Base-by-base conservation (phyloP, 1,140 invertebrate genomes). In the Penaeus indicus region DNA sequence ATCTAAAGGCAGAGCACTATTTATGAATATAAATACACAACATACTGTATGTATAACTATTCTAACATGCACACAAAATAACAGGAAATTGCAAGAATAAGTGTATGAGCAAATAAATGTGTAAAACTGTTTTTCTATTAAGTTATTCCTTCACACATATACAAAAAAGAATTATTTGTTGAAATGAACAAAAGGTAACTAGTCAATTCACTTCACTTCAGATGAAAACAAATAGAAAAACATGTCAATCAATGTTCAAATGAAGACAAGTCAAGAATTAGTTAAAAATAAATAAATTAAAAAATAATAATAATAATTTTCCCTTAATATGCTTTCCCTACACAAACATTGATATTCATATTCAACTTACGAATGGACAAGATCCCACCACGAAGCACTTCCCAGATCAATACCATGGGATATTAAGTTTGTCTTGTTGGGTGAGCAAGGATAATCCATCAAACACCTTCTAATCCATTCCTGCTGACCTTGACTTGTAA, bases 381-480 rank as follows among this genome's bases (percentile, higher is more conserved):
- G 60, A 79, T 94, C 92, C 94, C 94, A 94, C 93, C 94, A 94
- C 80, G 93, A 91, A 91, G 93, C 91, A 75, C 92, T 91, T 47
- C 92, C 89, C 11, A 91, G 91, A 25, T 94, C 88, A 85, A 94
- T 89, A 85, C 93, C 91, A 91, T 95, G 94, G 27, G 92, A 92
- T 93, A 96, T 95, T 89, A 98, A 93, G 93, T 98, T 98, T 32
- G 95, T 94, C 92, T 95, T 95, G 93, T 97, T 96, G n/a, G 96
- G 96, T 87, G 94, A 94, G 67, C 92, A 94, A 0, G 97, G 95
- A 93, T 96, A 98, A 89, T 96, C 95, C 91, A 94, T 93, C 27
- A 98, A 92, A 93, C 96, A 96, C 93, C 95, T 95, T 77, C 94
- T 93, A 22, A 97, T 96, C 97, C 97, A 98, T 92, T 96, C 96